Base-by-base conservation (phyloP, 2,113 vertebrate species). In the Cyprinodon variegatus region DNA sequence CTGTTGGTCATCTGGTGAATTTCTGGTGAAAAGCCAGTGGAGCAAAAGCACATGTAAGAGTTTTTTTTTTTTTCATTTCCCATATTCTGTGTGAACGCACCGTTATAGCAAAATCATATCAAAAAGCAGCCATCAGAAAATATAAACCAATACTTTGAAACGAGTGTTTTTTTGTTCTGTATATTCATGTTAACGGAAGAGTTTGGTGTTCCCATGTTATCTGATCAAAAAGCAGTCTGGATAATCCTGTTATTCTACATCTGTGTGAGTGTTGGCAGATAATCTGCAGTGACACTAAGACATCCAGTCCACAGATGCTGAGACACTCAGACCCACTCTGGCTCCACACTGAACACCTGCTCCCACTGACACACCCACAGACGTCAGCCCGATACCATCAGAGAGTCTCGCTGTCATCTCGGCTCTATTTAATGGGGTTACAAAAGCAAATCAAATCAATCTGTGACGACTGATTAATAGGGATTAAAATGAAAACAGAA, bases 201-300 rank as follows among this genome's bases (percentile, higher is more conserved):
- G 12, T 15, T 15, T 50, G 48, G 29, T 29, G 29, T 29, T 5
- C 14, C 14, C 50, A 53, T 61, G 60, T 29, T 37, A 14, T 17
- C 76, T 62, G 79, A 85, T 84, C 78, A 84, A 84, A 78, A 68
- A 65, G 68, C 72, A 20, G 37, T 43, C 72, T 17, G 48, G 0
- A 10, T 70, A 43, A 75, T 69, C 74, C 82, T 53, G 64, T 80
- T 77, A 85, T 72, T 69, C 84, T 70, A 59, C 15, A 1, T 11
- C 60, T 77, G 70, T 60, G 77, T 11, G 66, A 48, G 66, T 9
- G 71, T 65, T 75, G 70, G 36, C 43, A 66, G 9, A 72, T 89
- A 85, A 89, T 89, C 87, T 67, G 63, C 15, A 5, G 46, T 73
- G 83, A 84, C 74, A 84, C 68, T 36, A 73, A 61, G 65, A 68